phyloP scores from a whole-genome alignment of 2,888 invertebrate species.

The Drosophila imparisetae region DNA sequence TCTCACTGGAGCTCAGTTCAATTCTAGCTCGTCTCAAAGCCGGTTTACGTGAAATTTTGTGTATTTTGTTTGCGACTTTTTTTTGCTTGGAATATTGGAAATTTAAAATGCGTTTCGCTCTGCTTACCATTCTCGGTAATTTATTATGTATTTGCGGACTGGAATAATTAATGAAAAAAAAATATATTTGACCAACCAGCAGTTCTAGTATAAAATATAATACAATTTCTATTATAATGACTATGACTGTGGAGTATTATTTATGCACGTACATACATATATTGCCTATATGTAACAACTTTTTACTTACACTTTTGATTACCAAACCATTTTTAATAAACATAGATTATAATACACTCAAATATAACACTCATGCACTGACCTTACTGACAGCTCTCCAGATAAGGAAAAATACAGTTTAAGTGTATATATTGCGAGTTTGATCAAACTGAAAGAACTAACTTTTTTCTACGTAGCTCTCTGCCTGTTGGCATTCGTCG shows the following conservation, averaged over 20 bases:
- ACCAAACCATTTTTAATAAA: not conserved
- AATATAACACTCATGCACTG: conserved; percentile 16
- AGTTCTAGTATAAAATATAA: not conserved
- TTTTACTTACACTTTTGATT: not conserved
- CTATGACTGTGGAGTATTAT: not conserved
- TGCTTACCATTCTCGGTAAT: conserved; percentile 74
- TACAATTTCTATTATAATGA: not conserved
- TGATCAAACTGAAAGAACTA: not conserved
- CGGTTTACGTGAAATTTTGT: conserved; percentile 52
- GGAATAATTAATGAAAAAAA: not conserved
- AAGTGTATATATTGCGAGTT: not conserved
- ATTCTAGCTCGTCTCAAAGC: conserved; percentile 60
- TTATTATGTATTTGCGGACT: conserved; percentile 10
- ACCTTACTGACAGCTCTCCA: conserved; percentile 15
- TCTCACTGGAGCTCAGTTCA: conserved; percentile 72
- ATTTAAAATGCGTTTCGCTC: conserved; percentile 79
- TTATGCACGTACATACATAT: not conserved
- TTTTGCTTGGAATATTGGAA: conserved; percentile 48
- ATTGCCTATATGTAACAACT: not conserved
- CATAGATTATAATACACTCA: not conserved
- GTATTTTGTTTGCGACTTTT: conserved; percentile 25
- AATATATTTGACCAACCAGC: not conserved
- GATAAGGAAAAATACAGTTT: conserved; percentile 14
- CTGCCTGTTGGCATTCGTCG: conserved; percentile 67
- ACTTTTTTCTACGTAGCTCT: conserved; percentile 56